phyloP scores from a whole-genome alignment of 2,113 vertebrate species.

The Noctilio leporinus region DNA sequence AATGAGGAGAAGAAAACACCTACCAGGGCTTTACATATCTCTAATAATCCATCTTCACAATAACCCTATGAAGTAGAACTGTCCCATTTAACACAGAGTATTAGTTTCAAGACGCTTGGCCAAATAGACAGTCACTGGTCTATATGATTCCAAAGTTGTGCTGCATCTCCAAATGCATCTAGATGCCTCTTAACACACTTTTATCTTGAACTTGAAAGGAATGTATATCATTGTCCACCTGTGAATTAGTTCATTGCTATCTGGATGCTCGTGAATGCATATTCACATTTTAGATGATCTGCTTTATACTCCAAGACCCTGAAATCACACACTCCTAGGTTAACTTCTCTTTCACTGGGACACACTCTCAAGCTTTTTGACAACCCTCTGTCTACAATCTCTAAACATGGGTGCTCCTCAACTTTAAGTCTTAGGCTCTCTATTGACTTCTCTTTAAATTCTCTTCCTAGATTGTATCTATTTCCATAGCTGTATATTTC shows the following conservation, averaged over 20 bases:
- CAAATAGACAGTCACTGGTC: not conserved
- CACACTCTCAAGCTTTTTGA: not conserved
- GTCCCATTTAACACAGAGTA: not conserved
- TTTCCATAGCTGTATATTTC: not conserved
- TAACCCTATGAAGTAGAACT: not conserved
- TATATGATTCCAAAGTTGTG: not conserved
- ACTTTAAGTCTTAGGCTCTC: not conserved
- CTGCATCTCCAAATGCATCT: not conserved
- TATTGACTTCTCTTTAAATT: conserved; percentile 2
- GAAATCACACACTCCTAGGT: not conserved
- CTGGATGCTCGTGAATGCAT: not conserved
- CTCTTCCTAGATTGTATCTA: not conserved
- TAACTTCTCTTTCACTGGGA: not conserved
- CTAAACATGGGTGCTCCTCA: not conserved
- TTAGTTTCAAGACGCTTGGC: not conserved
- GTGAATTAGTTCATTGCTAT: not conserved
- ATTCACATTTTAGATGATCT: not conserved
- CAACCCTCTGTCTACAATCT: not conserved
- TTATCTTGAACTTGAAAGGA: not conserved
- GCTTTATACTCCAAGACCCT: not conserved
- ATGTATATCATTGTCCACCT: not conserved
- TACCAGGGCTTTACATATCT: not conserved
- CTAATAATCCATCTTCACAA: not conserved
- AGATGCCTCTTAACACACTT: not conserved
- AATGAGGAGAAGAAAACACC: not conserved